phyloP scores from a whole-genome alignment of 2,113 vertebrate genomes.

The Eira barbara region DNA sequence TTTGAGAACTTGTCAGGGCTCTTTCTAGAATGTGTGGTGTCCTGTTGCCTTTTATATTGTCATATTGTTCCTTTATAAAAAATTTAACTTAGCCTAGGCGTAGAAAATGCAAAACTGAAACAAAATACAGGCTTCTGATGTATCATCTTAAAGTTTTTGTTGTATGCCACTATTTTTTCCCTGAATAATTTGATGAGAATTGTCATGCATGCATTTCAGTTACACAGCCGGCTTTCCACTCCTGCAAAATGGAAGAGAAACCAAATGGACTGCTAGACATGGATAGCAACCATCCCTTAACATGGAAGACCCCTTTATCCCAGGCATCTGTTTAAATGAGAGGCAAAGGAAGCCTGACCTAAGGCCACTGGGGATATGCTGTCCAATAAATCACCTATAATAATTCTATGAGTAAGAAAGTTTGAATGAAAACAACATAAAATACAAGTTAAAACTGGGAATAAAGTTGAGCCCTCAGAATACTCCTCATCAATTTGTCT shows the following conservation, averaged over 20 bases:
- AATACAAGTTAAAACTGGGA: not conserved
- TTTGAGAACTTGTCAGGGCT: not conserved
- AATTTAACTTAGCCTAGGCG: not conserved
- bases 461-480: not conserved
- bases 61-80: not conserved
- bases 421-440: not conserved
- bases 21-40: not conserved
- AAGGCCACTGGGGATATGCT: not conserved
- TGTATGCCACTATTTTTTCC: not conserved
- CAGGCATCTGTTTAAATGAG: not conserved
- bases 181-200: not conserved
- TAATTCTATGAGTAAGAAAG: not conserved
- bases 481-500: not conserved
- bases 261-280: not conserved
- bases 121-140: not conserved
- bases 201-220: not conserved
- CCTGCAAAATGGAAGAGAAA: not conserved
- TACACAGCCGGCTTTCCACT: not conserved
- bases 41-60: not conserved
- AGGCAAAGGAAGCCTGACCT: not conserved
- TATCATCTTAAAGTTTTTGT: not conserved
- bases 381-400: not conserved
- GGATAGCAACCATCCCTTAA: not conserved
- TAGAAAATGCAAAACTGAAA: not conserved
- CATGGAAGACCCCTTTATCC: not conserved